Conservation (phyloP, 2,113 vertebrate species). For the Seriola dumerili region DNA sequence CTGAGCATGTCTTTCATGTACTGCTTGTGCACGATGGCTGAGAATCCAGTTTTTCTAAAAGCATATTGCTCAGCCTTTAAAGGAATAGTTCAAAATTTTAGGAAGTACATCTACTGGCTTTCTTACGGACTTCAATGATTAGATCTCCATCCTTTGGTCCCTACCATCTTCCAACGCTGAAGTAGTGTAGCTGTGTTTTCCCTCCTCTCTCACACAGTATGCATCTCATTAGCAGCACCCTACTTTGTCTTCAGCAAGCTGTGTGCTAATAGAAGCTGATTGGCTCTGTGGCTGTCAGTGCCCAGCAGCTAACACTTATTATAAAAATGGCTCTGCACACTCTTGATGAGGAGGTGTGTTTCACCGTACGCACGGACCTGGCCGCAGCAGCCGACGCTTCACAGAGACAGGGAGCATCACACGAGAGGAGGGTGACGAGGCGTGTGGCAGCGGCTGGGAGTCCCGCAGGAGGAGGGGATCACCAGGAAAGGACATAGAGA, state of each 20-base stretch:
- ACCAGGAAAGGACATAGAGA: conserved; percentile 15
- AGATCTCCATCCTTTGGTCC: neutral
- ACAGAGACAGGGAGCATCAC: neutral
- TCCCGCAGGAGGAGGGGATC: neutral
- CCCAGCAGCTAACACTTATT: conserved; percentile 60
- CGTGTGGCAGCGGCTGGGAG: conserved; percentile 19
- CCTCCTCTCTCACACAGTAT: conserved; percentile 5
- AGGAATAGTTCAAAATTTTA: neutral
- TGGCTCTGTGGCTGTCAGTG: conserved; percentile 48
- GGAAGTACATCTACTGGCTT: neutral
- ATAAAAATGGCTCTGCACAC: conserved; percentile 63
- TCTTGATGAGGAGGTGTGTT: conserved; percentile 4
- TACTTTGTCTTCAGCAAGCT: conserved; percentile 52
- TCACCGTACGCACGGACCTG: neutral
- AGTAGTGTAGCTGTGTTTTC: conserved; percentile 9
- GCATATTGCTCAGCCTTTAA: neutral
- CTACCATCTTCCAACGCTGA: neutral
- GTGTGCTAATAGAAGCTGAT: conserved; percentile 56
- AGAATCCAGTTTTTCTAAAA: neutral
- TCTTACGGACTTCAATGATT: neutral
- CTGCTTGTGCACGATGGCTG: neutral
- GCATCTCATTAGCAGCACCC: conserved; percentile 64
- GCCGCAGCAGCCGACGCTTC: conserved; percentile 6
- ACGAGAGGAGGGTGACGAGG: neutral
- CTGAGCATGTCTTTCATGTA: neutral